Conservation (phyloP, 2,113 vertebrate species). For the Eudyptes chrysolophus region DNA sequence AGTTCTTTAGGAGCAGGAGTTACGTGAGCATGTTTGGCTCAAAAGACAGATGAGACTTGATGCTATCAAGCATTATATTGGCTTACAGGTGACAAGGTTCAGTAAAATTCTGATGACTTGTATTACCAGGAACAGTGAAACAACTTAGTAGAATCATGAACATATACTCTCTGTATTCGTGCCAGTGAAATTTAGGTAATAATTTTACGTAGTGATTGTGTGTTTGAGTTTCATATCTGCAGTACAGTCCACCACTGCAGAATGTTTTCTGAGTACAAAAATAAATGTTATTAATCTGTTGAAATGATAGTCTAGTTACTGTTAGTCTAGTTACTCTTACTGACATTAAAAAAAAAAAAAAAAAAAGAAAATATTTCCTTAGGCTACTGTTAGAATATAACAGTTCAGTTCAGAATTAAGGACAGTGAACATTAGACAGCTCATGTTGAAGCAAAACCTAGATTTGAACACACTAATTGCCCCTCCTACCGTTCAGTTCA, state of each 20-base stretch:
- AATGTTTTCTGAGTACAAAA: neutral
- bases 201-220: neutral
- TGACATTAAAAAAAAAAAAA: neutral
- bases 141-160: neutral
- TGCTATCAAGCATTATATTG: neutral
- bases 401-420: neutral
- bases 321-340: neutral
- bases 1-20: neutral
- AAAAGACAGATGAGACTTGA: neutral
- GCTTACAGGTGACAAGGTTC: neutral
- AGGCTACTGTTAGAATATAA: neutral
- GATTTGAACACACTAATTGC: neutral
- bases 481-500: neutral
- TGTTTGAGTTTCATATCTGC: neutral
- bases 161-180: neutral
- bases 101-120: neutral
- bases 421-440: neutral
- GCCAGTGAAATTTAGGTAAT: neutral
- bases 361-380: neutral
- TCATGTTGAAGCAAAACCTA: neutral
- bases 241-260: neutral
- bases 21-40: neutral
- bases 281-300: neutral
- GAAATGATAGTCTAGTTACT: neutral
- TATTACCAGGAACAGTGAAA: neutral